Evolutionary conservation across 2,888 invertebrate genomes (phyloP).

Genomic region (Cotesia congregata): DNA sequence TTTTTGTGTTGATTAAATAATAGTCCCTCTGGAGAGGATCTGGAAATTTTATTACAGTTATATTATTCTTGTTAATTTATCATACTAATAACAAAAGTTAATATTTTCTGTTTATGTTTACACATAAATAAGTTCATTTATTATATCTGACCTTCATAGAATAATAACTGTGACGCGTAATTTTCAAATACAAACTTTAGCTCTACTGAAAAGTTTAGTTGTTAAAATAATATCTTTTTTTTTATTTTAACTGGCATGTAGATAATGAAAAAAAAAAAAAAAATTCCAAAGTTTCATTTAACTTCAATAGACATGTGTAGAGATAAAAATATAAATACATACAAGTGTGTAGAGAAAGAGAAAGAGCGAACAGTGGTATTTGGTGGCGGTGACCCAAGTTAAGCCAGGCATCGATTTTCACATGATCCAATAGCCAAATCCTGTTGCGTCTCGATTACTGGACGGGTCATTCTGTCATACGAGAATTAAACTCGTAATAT

Average conservation of each 20-base stretch:
- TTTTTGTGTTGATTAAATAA: slow-evolving; percentile 10
- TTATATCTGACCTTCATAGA: background rate
- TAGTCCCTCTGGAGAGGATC: slow-evolving; percentile 4
- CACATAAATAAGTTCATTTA: background rate
- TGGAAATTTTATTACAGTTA: background rate
- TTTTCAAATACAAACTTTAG: background rate
- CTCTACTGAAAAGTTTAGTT: background rate
- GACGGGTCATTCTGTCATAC: slow-evolving; percentile 18
- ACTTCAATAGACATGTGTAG: background rate
- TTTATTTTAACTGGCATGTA: background rate
- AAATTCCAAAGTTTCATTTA: background rate
- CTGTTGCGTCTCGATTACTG: slow-evolving; percentile 36
- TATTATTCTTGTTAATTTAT: background rate
- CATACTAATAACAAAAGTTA: background rate
- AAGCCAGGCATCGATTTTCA: slow-evolving; percentile 16
- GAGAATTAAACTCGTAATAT: background rate
- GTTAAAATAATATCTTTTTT: background rate
- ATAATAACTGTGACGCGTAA: background rate
- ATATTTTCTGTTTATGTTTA: background rate
- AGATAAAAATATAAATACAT: background rate
- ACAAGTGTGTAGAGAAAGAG: background rate
- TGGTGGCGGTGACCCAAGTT: slow-evolving; percentile 22
- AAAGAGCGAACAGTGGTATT: background rate
- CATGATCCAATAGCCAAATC: slow-evolving; percentile 21
- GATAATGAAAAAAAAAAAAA: background rate